These are phyloP conservation scores for Hybos culiciformis DNA, from an alignment of 2,888 invertebrate genomes.

Conservation along the genomic window DNA sequence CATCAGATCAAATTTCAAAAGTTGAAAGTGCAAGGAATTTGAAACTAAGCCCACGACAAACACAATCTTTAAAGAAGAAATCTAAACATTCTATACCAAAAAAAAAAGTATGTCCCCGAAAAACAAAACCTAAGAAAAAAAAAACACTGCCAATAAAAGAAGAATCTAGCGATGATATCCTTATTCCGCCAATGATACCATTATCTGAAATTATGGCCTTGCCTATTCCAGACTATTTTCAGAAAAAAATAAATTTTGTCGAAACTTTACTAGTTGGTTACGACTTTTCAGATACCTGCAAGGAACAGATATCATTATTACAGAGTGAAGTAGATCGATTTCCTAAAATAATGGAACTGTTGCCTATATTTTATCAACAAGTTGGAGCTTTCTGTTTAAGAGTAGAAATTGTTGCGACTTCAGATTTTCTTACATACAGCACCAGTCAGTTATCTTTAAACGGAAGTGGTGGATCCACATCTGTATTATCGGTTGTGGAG, in stretches of 20 bases:
- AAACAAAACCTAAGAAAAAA: too few species aligned
- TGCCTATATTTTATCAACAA: not conserved
- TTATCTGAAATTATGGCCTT: not conserved
- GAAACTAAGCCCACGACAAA: too few species aligned
- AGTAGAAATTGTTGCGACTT: too few species aligned
- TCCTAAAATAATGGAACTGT: not conserved
- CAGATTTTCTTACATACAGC: not conserved
- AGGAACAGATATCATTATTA: not conserved
- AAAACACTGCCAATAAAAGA: too few species aligned
- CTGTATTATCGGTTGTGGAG: not conserved
- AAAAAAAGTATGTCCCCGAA: too few species aligned
- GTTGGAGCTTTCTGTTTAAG: not conserved
- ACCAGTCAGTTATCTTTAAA: not conserved
- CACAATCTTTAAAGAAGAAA: too few species aligned
- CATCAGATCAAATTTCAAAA: too few species aligned
- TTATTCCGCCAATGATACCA: too few species aligned
- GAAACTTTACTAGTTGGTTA: not conserved
- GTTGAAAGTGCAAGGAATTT: too few species aligned
- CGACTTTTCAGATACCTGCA: too few species aligned
- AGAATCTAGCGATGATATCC: too few species aligned
- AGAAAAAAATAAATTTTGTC: not conserved
- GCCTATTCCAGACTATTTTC: not conserved
- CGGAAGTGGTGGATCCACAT: not conserved
- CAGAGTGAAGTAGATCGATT: not conserved
- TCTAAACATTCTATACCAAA: too few species aligned